Conservation (phyloP, 2,113 vertebrate species). For the Perca fluviatilis region DNA sequence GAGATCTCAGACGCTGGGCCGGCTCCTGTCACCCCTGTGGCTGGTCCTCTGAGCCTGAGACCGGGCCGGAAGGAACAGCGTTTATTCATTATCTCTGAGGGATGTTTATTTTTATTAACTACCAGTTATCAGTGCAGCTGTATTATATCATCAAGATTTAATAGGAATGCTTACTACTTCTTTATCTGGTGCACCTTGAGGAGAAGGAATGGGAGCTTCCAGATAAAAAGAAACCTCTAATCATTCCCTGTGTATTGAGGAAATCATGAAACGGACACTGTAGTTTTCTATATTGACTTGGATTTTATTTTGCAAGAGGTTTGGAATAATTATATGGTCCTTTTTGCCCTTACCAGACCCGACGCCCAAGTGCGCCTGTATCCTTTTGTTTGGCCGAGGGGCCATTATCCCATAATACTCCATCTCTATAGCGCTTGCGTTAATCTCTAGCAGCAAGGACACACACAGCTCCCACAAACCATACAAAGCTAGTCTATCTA, state of each 20-base stretch:
- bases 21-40: conserved; percentile 47
- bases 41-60: conserved; percentile 46
- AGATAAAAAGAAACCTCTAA: conserved; percentile 20
- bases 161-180: conserved; percentile 14
- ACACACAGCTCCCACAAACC: no score
- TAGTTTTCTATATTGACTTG: not conserved
- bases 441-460: no score
- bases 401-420: no score
- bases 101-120: conserved; percentile 42
- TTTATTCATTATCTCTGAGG: conserved; percentile 29
- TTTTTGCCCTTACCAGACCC: no score
- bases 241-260: conserved; percentile 1
- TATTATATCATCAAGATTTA: conserved; percentile 38
- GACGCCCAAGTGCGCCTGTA: no score
- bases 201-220: conserved; percentile 1
- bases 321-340: not conserved
- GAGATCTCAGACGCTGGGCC: conserved; percentile 61
- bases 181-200: conserved; percentile 29
- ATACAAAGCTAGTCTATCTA: no score
- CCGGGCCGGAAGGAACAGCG: conserved; percentile 15
- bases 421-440: no score
- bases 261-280: not conserved
- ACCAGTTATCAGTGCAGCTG: conserved; percentile 42
- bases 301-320: not conserved
- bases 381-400: no score